Evolutionary conservation across 2,797 vertebrate genomes (phyloP).

Genomic region (Alca torda): DNA sequence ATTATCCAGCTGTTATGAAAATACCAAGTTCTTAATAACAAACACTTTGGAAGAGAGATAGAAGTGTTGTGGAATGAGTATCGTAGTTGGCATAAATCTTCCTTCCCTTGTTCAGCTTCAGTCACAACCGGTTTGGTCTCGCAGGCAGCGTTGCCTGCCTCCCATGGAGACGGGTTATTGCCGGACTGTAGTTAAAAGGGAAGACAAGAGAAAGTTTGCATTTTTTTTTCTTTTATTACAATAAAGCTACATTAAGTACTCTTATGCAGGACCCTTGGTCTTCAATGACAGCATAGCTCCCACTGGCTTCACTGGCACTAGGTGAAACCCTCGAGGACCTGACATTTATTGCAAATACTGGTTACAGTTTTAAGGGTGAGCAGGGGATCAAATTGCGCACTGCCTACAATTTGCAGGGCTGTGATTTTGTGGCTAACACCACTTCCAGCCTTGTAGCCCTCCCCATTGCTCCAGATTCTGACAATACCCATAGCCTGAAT

Average conservation of each 20-base stretch:
- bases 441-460: not conserved
- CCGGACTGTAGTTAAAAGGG: not conserved
- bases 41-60: not conserved
- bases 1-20: constrained; percentile 28
- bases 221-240: accelerated
- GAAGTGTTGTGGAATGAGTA: not conserved
- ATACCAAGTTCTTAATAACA: constrained; percentile 16
- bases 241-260: not conserved
- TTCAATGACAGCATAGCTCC: not conserved
- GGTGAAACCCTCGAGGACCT: not conserved
- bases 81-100: not conserved
- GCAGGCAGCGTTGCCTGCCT: not conserved
- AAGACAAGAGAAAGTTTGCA: not conserved
- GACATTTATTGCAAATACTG: not conserved
- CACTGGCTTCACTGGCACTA: not conserved
- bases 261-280: not conserved
- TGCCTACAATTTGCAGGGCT: not conserved
- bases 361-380: not conserved
- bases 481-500: not conserved
- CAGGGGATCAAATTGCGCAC: accelerated
- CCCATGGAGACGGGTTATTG: not conserved
- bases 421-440: not conserved
- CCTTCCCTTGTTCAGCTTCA: not conserved
- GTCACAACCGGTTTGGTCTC: not conserved
- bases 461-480: not conserved